Conservation (phyloP, 1,140 invertebrate genomes). For the Chironomus tepperi region DNA sequence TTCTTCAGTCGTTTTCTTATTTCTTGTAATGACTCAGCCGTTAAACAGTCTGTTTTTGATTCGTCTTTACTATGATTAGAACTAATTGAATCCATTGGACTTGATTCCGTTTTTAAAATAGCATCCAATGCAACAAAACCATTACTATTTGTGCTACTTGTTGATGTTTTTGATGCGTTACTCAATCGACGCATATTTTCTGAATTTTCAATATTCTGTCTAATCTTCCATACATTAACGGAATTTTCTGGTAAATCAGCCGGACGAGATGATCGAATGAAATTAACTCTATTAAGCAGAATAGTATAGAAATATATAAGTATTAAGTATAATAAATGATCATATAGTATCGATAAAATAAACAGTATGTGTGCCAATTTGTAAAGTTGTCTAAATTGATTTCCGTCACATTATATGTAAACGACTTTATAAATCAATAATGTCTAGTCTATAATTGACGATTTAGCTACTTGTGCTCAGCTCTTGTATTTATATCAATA, state of each 20-base stretch:
- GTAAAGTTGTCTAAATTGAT: slow-evolving; percentile 28
- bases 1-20: slow-evolving; percentile 46
- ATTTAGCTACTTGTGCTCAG: background rate
- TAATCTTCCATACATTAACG: slow-evolving; percentile 44
- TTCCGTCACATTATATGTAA: background rate
- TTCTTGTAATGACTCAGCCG: slow-evolving; percentile 49
- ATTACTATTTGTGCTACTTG: slow-evolving; percentile 38
- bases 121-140: slow-evolving; percentile 42
- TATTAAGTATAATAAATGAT: background rate
- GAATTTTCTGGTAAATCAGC: slow-evolving; percentile 45
- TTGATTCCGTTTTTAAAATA: slow-evolving; percentile 36
- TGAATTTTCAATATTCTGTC: slow-evolving; percentile 42
- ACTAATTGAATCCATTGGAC: background rate
- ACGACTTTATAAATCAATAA: slow-evolving; percentile 14
- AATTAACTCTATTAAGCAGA: slow-evolving; percentile 31
- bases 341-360: background rate
- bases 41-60: slow-evolving; percentile 43
- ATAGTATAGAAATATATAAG: background rate
- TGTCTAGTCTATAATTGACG: background rate
- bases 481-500: background rate
- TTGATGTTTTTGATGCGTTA: slow-evolving; percentile 39
- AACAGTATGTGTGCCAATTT: background rate
- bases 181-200: slow-evolving; percentile 43
- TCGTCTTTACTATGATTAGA: slow-evolving; percentile 27
- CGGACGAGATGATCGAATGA: slow-evolving; percentile 36